These are phyloP conservation scores for Papilio glaucus DNA, from an alignment of 1,140 invertebrate genomes.

Conservation along the genomic window DNA sequence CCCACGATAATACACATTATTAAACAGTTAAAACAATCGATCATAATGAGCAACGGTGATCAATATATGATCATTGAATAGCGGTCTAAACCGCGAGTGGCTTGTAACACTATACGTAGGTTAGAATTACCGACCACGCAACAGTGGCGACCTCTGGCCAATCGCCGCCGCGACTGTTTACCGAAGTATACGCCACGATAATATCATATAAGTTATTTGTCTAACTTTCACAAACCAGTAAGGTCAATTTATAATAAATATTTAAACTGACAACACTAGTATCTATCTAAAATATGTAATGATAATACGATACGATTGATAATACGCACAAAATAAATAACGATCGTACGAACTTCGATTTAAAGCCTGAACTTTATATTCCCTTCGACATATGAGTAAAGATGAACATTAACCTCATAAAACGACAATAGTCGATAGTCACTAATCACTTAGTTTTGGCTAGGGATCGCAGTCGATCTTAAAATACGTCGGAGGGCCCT, in stretches of 20 bases:
- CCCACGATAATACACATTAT: neutral
- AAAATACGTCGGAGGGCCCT: too few relatives aligned
- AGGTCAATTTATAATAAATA: conserved; percentile 20
- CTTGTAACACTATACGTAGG: conserved; percentile 53
- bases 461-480: too few relatives aligned
- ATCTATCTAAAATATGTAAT: neutral
- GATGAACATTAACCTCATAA: too few relatives aligned
- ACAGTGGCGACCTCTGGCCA: conserved; percentile 49
- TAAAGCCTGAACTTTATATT: neutral
- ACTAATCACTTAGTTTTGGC: too few relatives aligned
- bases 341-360: neutral
- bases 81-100: conserved; percentile 56
- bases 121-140: conserved; percentile 59
- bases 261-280: neutral
- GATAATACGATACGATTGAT: neutral
- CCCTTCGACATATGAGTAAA: neutral
- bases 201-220: neutral
- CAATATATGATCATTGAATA: conserved; percentile 53
- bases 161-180: conserved; percentile 32
- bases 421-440: too few relatives aligned
- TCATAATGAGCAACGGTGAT: conserved; percentile 44
- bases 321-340: neutral
- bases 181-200: neutral
- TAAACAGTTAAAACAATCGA: neutral
- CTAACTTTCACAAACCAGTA: conserved; percentile 20